Evolutionary conservation across 2,797 vertebrate species (phyloP).

Genomic region (Champsocephalus esox): DNA sequence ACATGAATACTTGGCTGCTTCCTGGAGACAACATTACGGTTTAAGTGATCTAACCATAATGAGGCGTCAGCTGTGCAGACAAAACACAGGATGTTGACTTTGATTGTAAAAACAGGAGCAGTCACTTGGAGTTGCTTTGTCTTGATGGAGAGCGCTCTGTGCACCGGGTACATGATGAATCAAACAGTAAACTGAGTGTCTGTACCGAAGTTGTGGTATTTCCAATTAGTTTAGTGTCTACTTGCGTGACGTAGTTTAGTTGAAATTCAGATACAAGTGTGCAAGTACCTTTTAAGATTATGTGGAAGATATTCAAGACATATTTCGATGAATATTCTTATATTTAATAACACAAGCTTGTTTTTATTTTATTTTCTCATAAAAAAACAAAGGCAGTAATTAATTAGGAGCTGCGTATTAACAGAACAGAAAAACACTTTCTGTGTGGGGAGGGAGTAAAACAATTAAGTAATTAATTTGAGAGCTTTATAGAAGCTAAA

Average conservation of each 20-base stretch:
- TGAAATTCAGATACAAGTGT: conserved; percentile 14
- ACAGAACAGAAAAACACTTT: conserved; percentile 2
- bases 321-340: conserved; percentile 1
- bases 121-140: conserved; percentile 64
- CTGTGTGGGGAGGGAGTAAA: not conserved
- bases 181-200: conserved; percentile 48
- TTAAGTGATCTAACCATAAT: conserved; percentile 84
- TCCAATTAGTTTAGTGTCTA: conserved; percentile 27
- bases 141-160: conserved; percentile 64
- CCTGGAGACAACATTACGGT: conserved; percentile 78
- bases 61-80: conserved; percentile 76
- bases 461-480: not conserved
- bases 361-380: not conserved
- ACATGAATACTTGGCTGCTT: conserved; percentile 69
- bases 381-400: conserved; percentile 14
- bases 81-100: conserved; percentile 80
- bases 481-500: not conserved
- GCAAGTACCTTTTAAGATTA: conserved; percentile 22
- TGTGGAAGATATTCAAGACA: conserved; percentile 10
- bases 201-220: conserved; percentile 30
- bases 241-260: not conserved
- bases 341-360: conserved; percentile 3
- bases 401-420: conserved; percentile 14
- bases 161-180: conserved; percentile 56
- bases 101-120: conserved; percentile 75